A percentile compares a stretch with the other conserved stretches of the same genome.
These are phyloP conservation scores for Amblyteles armatorius DNA, from an alignment of 2,888 invertebrate species.

Conservation along the genomic window DNA sequence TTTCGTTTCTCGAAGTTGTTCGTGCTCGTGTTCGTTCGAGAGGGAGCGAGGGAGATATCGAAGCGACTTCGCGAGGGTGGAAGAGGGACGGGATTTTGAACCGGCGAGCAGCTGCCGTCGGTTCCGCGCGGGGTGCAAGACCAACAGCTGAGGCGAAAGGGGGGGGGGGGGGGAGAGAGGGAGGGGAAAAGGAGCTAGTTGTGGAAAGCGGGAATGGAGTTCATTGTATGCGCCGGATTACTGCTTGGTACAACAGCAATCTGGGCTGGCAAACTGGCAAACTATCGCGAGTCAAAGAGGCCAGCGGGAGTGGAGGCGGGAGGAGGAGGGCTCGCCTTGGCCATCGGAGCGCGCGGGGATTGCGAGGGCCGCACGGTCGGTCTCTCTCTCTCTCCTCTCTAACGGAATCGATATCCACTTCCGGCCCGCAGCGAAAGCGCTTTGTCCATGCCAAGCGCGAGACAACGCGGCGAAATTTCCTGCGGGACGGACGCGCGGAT, in stretches of 20 bases:
- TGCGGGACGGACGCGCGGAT: background rate
- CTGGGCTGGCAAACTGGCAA: slow-evolving; percentile 72
- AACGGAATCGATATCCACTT: slow-evolving; percentile 63
- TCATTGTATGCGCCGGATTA: slow-evolving; percentile 76
- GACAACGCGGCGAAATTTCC: slow-evolving; percentile 35
- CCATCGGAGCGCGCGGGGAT: slow-evolving; percentile 40
- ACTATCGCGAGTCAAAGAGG: slow-evolving; percentile 70
- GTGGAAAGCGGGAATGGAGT: slow-evolving; percentile 70
- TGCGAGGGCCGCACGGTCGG: background rate
- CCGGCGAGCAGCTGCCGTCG: slow-evolving; percentile 18
- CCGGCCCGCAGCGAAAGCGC: slow-evolving; percentile 43
- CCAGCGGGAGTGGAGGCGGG: slow-evolving; percentile 49
- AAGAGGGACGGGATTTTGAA: slow-evolving; percentile 25
- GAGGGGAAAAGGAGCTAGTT: slow-evolving; percentile 37
- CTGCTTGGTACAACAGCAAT: slow-evolving; percentile 73
- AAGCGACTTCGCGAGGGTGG: background rate
- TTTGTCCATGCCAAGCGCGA: slow-evolving; percentile 47
- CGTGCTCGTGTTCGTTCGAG: slow-evolving; percentile 52
- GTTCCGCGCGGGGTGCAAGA: slow-evolving; percentile 29
- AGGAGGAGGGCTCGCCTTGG: slow-evolving; percentile 21
- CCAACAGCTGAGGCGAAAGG: slow-evolving; percentile 26
- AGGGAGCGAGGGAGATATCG: slow-evolving; percentile 26
- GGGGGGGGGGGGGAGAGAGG: slow-evolving; percentile 2
- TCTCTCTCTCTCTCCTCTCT: background rate
- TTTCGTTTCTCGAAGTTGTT: slow-evolving; percentile 67